Percentiles rank a stretch among this genome's conserved stretches.
These are phyloP conservation scores for Hecatera dysodea DNA, from an alignment of 2,888 invertebrate species.

Conservation along the genomic window DNA sequence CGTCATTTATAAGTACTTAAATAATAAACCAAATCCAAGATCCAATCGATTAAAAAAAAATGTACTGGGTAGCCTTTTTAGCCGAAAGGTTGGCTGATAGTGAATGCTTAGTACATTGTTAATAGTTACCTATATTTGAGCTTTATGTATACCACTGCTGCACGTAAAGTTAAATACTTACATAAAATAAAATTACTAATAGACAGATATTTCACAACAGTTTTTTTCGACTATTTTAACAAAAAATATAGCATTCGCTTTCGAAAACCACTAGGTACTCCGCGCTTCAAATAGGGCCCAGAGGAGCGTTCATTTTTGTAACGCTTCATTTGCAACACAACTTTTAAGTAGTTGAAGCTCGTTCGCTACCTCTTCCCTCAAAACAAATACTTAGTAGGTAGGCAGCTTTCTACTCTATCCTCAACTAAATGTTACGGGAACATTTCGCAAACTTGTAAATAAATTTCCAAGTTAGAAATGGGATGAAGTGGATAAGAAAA, in stretches of 20 bases:
- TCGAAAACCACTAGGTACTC: constrained; percentile 65
- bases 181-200: too few species aligned
- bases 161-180: too few species aligned
- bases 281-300: constrained; percentile 68
- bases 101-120: too few species aligned
- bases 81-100: too few species aligned
- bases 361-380: constrained; percentile 77
- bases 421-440: constrained; percentile 72
- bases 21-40: not conserved
- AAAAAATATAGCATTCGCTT: constrained; percentile 46
- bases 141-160: too few species aligned
- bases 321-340: constrained; percentile 86
- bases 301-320: constrained; percentile 82
- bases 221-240: not conserved
- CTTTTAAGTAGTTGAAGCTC: constrained; percentile 84
- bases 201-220: not conserved
- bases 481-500: constrained; percentile 39
- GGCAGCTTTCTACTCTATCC: constrained; percentile 67
- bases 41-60: not conserved
- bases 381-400: constrained; percentile 78
- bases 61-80: not conserved
- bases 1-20: not conserved
- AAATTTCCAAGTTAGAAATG: constrained; percentile 48
- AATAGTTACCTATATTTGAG: too few species aligned
- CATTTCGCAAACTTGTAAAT: constrained; percentile 59